These are phyloP conservation scores for Bergia puertoricense DNA, from an alignment of 92 coral and sea anemone species.

Conservation along the genomic window DNA sequence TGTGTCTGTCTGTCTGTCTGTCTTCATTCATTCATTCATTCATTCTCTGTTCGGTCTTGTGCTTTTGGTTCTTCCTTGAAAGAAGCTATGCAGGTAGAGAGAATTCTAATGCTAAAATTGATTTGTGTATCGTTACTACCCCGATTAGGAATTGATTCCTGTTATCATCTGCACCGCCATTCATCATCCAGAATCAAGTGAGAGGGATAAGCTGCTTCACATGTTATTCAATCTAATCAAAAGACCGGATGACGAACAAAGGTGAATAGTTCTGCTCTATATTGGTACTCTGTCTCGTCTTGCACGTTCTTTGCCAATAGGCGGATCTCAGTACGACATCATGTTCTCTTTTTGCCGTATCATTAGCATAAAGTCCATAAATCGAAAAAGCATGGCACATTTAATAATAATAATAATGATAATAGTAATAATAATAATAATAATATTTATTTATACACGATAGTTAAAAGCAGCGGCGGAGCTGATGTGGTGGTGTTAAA, in stretches of 20 bases:
- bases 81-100: background rate
- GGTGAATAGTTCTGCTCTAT: slow-evolving; percentile 40
- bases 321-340: no score
- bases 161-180: slow-evolving; percentile 93
- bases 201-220: slow-evolving; percentile 91
- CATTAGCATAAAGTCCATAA: no score
- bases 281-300: background rate
- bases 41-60: background rate
- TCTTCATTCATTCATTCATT: no score
- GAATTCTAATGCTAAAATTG: background rate
- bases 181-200: slow-evolving; percentile 91
- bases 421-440: no score
- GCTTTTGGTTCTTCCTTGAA: background rate
- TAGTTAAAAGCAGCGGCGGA: no score
- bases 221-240: slow-evolving; percentile 91
- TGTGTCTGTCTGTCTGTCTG: background rate
- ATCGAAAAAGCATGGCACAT: no score
- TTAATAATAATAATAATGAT: no score
- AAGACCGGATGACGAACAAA: slow-evolving; percentile 97
- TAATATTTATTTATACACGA: no score
- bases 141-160: slow-evolving; percentile 85
- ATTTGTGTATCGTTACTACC: background rate
- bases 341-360: no score
- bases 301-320: background rate
- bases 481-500: no score